Base-by-base conservation (phyloP, 1,140 invertebrate genomes). In the Berghia stephanieae region DNA sequence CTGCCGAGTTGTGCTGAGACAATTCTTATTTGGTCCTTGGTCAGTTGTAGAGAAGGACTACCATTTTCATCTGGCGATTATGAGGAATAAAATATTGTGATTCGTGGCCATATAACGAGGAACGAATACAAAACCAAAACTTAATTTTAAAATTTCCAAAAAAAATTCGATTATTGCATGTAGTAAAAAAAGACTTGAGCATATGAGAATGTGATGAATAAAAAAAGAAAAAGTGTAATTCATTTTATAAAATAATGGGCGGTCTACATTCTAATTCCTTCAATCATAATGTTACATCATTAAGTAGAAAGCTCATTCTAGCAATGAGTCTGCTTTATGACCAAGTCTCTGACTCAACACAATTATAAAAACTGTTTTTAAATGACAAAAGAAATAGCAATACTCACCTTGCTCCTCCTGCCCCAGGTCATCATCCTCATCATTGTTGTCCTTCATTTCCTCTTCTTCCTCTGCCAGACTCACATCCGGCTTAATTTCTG, bases 1-100 rank as follows among this genome's bases (percentile, higher is more conserved):
- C 91, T 89, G 40, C 92, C 92, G 5, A 96, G 89, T 78, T 92
- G 90, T 46, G 92, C 91, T 1, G 94, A 93, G 4, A 97, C 75
- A 16, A 84, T 67, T 24, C 83, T 79, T 27, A 82, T 84, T 79
- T 75, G 85, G 34, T 81, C 83, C 72, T 73, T 84, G 78, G 49
- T 87, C 78, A 81, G 55, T 71, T 67, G 81, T 24, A 38, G 40
- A n/a, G 34, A 27, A 4, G 36, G 27, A 16, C 68, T 42, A n/a
- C 36, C 13, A 27, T 1, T 38, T 8, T 70, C 40, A 49, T 67
- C 42, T 44, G 49, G 18, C 10, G 70, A 13, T 27, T 21, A 57
- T n/a, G 24, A 27, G 16, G 24, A 52, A 5, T 18, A 55, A 3
- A 21, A 18, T 16, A 55, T n/a, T 21, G 4, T 70, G 36, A 42